These are phyloP conservation scores for Drosophila trichaetosa DNA, from an alignment of 2,888 invertebrate species.

Conservation along the genomic window DNA sequence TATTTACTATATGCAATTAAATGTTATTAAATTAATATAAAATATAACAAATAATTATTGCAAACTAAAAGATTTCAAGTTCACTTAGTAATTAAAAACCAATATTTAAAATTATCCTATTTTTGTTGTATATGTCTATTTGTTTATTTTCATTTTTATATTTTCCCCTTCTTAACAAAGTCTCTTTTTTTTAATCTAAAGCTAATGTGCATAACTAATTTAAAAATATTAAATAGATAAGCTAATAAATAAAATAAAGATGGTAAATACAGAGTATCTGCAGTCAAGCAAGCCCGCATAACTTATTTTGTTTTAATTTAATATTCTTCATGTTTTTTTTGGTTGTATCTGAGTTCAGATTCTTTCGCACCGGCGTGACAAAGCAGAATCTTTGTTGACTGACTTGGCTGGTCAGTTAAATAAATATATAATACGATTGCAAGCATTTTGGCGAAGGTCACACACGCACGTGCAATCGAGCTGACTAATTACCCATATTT, in stretches of 20 bases:
- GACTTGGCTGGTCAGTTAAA: conserved; percentile 29
- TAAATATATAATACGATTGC: conserved; percentile 25
- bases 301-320: neutral
- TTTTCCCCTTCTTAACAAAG: too few relatives aligned
- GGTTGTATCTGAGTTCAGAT: conserved; percentile 15
- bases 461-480: conserved; percentile 19
- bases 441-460: conserved; percentile 29
- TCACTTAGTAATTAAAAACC: neutral
- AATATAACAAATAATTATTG: neutral
- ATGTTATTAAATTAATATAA: neutral
- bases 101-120: neutral
- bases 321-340: neutral
- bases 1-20: neutral
- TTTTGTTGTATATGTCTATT: neutral
- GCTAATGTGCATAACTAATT: too few relatives aligned
- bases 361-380: conserved; percentile 51
- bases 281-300: neutral
- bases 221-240: too few relatives aligned
- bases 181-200: too few relatives aligned
- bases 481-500: conserved; percentile 27
- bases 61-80: neutral
- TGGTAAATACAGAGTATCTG: neutral
- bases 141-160: too few relatives aligned
- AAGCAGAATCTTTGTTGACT: conserved; percentile 21
- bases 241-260: too few relatives aligned